Evolutionary conservation across 2,888 invertebrate species (phyloP).

Genomic region (Drosophila rubida): DNA sequence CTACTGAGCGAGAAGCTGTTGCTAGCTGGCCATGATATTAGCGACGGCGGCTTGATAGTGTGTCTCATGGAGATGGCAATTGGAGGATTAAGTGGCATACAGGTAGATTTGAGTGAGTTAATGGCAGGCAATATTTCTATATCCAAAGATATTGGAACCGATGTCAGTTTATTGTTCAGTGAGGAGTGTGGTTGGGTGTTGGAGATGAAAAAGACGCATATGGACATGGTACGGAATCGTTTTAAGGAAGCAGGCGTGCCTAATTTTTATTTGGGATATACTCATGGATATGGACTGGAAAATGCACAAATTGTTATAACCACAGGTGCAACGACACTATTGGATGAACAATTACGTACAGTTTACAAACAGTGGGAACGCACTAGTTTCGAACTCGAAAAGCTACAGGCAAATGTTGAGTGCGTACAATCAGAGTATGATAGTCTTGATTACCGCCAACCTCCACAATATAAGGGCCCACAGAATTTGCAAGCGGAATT

Average conservation of each 20-base stretch:
- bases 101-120: slow-evolving; percentile 87
- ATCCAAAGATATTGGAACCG: slow-evolving; percentile 81
- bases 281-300: slow-evolving; percentile 88
- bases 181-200: slow-evolving; percentile 95
- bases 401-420: slow-evolving; percentile 91
- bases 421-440: slow-evolving; percentile 93
- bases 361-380: slow-evolving; percentile 97
- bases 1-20: slow-evolving; percentile 87
- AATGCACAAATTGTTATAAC: slow-evolving; percentile 67
- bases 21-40: slow-evolving; percentile 96
- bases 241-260: slow-evolving; percentile 88
- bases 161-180: slow-evolving; percentile 90
- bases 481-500: slow-evolving; percentile 86
- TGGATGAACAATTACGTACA: slow-evolving; percentile 88
- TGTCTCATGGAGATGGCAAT: slow-evolving; percentile 98
- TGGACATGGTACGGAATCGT: slow-evolving; percentile 87
- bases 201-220: slow-evolving; percentile 88
- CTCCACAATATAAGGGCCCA: slow-evolving; percentile 90
- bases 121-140: slow-evolving; percentile 50
- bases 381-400: slow-evolving; percentile 95
- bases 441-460: slow-evolving; percentile 88
- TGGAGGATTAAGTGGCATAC: slow-evolving; percentile 93
- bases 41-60: slow-evolving; percentile 97
- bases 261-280: slow-evolving; percentile 89
- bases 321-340: slow-evolving; percentile 76